Conservation (phyloP, 2,113 vertebrate species). For the Xiphophorus couchianus region DNA sequence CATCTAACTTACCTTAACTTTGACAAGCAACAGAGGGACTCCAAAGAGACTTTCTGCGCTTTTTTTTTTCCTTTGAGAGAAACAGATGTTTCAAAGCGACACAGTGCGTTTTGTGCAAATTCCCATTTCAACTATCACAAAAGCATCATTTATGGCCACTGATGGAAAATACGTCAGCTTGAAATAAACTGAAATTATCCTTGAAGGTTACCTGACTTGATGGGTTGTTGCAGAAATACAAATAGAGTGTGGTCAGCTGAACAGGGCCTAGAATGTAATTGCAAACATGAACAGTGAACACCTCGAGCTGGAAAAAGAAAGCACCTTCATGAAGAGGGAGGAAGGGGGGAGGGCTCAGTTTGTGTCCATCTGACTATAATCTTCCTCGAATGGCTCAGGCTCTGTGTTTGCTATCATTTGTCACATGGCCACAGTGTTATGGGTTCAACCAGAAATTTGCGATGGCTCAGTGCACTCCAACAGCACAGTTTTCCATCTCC, state of each 20-base stretch:
- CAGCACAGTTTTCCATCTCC: slow-evolving; percentile 67
- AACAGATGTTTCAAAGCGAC: slow-evolving; percentile 13
- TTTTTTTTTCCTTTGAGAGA: background rate
- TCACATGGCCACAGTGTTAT: slow-evolving; percentile 75
- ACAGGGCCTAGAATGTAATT: slow-evolving; percentile 22
- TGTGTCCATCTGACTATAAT: slow-evolving; percentile 52
- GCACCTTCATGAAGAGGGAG: slow-evolving; percentile 6
- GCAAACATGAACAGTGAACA: slow-evolving; percentile 33
- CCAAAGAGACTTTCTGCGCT: background rate
- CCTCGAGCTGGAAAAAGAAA: slow-evolving; percentile 3
- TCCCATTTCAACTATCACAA: slow-evolving; percentile 5
- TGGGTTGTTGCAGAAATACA: slow-evolving; percentile 38
- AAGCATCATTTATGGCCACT: background rate
- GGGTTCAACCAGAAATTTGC: slow-evolving; percentile 76
- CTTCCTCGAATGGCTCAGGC: slow-evolving; percentile 49
- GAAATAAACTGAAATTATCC: slow-evolving; percentile 23
- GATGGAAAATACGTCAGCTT: slow-evolving; percentile 16
- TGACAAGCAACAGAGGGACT: background rate
- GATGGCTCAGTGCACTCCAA: slow-evolving; percentile 73
- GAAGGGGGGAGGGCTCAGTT: slow-evolving; percentile 9
- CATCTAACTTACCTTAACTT: background rate
- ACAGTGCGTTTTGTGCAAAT: background rate
- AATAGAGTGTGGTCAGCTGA: slow-evolving; percentile 31
- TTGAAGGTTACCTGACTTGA: slow-evolving; percentile 13
- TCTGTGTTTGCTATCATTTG: slow-evolving; percentile 74